Evolutionary conservation across 1,140 invertebrate species (phyloP).

Genomic region (Thaumatotibia leucotreta): DNA sequence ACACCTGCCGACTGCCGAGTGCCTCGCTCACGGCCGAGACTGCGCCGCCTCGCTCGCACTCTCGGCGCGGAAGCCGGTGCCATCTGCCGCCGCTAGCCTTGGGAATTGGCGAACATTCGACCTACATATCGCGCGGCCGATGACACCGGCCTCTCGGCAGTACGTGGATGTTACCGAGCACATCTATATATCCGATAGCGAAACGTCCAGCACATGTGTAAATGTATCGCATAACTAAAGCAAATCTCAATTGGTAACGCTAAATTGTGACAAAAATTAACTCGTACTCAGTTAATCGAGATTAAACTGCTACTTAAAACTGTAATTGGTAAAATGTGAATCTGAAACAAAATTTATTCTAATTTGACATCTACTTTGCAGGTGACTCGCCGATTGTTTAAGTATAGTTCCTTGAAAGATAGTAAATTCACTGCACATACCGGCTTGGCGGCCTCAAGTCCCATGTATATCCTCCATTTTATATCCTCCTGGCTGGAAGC

Average conservation of each 20-base stretch:
- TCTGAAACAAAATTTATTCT: conserved; percentile 70
- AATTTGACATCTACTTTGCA: conserved; percentile 75
- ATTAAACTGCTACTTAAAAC: neutral
- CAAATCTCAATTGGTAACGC: conserved; percentile 56
- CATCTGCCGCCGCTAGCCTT: conserved; percentile 14
- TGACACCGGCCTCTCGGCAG: conserved; percentile 42
- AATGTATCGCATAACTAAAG: conserved; percentile 35
- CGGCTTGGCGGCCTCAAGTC: conserved; percentile 48
- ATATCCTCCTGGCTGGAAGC: neutral
- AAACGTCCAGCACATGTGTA: conserved; percentile 44
- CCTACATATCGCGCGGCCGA: conserved; percentile 20
- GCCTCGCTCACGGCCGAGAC: neutral
- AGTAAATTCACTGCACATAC: conserved; percentile 66
- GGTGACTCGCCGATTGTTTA: conserved; percentile 74
- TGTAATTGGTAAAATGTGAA: conserved; percentile 61
- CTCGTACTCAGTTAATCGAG: conserved; percentile 13
- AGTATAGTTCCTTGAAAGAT: conserved; percentile 67
- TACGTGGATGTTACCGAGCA: conserved; percentile 52
- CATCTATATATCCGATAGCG: conserved; percentile 48
- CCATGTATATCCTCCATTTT: conserved; percentile 27
- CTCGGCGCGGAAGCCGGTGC: neutral
- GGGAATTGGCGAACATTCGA: conserved; percentile 19
- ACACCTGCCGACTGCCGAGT: neutral
- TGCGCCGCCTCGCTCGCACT: neutral
- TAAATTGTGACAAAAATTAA: conserved; percentile 57